Evolutionary conservation across 2,797 vertebrate genomes (phyloP).

Genomic region (Discoglossus pictus): DNA sequence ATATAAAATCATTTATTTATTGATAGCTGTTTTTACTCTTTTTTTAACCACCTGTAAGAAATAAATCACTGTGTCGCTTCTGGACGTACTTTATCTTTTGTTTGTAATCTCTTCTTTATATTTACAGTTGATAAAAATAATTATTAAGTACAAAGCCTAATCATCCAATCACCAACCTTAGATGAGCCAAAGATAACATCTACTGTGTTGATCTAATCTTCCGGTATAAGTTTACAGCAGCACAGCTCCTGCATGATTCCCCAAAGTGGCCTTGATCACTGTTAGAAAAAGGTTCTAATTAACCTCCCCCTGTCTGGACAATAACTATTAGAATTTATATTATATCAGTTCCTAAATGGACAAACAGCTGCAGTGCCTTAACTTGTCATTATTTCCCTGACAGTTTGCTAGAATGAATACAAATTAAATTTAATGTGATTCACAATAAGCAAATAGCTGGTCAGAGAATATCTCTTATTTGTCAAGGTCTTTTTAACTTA

Average conservation of each 20-base stretch:
- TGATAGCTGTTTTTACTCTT: no score
- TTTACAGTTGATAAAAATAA: no score
- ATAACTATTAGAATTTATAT: slow-evolving; percentile 20
- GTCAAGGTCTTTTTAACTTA: slow-evolving; percentile 27
- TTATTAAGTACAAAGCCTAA: no score
- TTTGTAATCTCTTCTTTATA: no score
- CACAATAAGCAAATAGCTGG: slow-evolving; percentile 33
- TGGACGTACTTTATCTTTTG: no score
- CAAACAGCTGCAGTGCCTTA: slow-evolving; percentile 34
- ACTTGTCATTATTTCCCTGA: slow-evolving; percentile 42
- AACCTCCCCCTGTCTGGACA: slow-evolving; percentile 30
- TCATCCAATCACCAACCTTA: no score
- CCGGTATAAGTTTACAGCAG: slow-evolving; percentile 14
- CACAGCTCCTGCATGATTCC: slow-evolving; percentile 14
- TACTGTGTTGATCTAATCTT: no score
- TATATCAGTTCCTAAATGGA: slow-evolving; percentile 22
- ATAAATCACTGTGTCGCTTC: no score
- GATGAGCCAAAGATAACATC: no score
- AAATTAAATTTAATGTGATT: slow-evolving; percentile 42
- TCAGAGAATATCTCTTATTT: slow-evolving; percentile 39
- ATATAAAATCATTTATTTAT: no score
- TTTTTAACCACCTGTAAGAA: no score
- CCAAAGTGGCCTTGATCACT: slow-evolving; percentile 27
- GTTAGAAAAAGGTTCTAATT: slow-evolving; percentile 33
- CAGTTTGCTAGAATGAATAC: slow-evolving; percentile 23